These are phyloP conservation scores for Silurus meridionalis DNA, from an alignment of 2,113 vertebrate genomes.

Conservation along the genomic window DNA sequence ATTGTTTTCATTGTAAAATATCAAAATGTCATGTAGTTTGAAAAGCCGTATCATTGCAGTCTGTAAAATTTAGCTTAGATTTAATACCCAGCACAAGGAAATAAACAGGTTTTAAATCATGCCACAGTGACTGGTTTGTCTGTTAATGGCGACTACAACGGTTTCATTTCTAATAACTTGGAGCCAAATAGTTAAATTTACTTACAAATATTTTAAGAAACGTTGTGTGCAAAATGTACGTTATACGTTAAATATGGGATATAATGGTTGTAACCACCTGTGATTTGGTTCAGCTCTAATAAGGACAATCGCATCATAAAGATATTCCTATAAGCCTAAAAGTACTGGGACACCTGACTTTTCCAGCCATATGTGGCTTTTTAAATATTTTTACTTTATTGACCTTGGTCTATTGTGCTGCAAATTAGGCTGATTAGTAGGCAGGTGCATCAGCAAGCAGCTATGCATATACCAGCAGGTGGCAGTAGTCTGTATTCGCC, in stretches of 20 bases:
- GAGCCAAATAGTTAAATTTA: background rate
- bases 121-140: background rate
- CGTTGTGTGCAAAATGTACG: background rate
- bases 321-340: no score
- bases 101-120: conserved; percentile 51
- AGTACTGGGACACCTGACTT: no score
- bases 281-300: no score
- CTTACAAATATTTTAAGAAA: background rate
- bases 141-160: background rate
- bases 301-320: no score
- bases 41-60: conserved; percentile 23
- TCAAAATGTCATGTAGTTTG: conserved; percentile 27
- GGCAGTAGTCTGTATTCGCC: no score
- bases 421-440: no score
- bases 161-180: background rate
- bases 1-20: conserved; percentile 29
- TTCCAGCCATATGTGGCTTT: no score
- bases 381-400: no score
- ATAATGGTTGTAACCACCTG: background rate
- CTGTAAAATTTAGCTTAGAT: conserved; percentile 31
- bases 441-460: no score
- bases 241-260: background rate
- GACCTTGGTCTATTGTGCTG: no score
- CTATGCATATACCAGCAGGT: no score
- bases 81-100: conserved; percentile 42